These are phyloP conservation scores for Dolomedes plantarius DNA, from an alignment of 2,888 invertebrate species.

Conservation along the genomic window DNA sequence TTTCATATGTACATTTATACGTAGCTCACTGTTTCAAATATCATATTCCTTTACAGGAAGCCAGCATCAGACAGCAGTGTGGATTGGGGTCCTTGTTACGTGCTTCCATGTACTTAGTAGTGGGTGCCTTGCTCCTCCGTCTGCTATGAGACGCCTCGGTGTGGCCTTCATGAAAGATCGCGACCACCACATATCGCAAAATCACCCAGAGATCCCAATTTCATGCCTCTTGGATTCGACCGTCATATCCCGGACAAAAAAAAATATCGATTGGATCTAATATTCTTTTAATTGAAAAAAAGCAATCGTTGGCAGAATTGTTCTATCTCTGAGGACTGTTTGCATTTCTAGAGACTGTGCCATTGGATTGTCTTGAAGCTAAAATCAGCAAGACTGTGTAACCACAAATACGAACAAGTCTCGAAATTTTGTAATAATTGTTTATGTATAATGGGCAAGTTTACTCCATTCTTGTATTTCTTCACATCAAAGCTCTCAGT, in stretches of 20 bases:
- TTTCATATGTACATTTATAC: too few relatives aligned
- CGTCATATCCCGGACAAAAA: conserved; percentile 47
- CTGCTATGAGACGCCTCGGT: conserved; percentile 54
- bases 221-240: conserved; percentile 57
- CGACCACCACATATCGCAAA: conserved; percentile 64
- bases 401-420: conserved; percentile 34
- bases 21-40: too few relatives aligned
- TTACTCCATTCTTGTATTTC: background rate
- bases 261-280: conserved; percentile 27
- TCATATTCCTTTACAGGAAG: conserved; percentile 43
- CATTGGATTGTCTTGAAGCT: conserved; percentile 15
- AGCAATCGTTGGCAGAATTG: conserved; percentile 29
- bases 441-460: background rate
- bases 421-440: conserved; percentile 25
- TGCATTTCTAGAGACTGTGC: conserved; percentile 11
- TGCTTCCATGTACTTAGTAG: conserved; percentile 68
- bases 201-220: conserved; percentile 60
- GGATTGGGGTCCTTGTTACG: conserved; percentile 58
- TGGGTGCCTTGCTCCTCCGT: conserved; percentile 69
- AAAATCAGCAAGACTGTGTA: conserved; percentile 9
- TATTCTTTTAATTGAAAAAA: conserved; percentile 22
- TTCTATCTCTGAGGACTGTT: conserved; percentile 14
- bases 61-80: conserved; percentile 61
- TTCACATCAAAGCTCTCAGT: background rate
- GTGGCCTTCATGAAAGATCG: conserved; percentile 53